Evolutionary conservation across 92 coral and sea anemone genomes (phyloP).

Genomic region (Ricordea florida): DNA sequence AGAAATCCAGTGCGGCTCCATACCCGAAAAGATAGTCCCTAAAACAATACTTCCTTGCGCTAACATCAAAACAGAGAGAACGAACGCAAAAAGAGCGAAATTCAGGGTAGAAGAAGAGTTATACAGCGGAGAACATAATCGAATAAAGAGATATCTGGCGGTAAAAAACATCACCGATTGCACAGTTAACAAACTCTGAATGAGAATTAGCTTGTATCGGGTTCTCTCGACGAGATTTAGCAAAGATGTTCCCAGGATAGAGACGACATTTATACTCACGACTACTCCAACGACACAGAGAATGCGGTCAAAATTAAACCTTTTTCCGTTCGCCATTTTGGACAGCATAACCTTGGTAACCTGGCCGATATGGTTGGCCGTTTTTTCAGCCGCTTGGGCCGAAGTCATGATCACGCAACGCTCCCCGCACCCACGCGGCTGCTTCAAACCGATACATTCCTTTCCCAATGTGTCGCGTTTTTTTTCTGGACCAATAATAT

Average conservation of each 20-base stretch:
- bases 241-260: constrained; percentile 67
- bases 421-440: too few relatives aligned
- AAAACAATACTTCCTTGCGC: constrained; percentile 74
- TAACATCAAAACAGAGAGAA: constrained; percentile 50
- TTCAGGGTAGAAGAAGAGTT: constrained; percentile 26
- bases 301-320: constrained; percentile 21
- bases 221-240: constrained; percentile 63
- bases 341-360: too few relatives aligned
- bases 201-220: constrained; percentile 66
- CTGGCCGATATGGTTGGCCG: too few relatives aligned
- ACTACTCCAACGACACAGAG: constrained; percentile 61
- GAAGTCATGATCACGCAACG: too few relatives aligned
- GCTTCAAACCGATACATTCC: too few relatives aligned
- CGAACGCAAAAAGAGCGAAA: constrained; percentile 25
- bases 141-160: constrained; percentile 75
- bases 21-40: constrained; percentile 76
- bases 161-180: constrained; percentile 69
- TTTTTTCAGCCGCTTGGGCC: too few relatives aligned
- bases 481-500: too few relatives aligned
- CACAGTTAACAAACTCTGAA: constrained; percentile 52
- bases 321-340: constrained; percentile 57
- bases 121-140: constrained; percentile 60
- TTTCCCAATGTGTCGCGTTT: too few relatives aligned
- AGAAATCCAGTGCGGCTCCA: constrained; percentile 77
- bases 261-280: constrained; percentile 63